phyloP scores from a whole-genome alignment of 2,113 vertebrate genomes.

The Anarhynchus alexandrinus region DNA sequence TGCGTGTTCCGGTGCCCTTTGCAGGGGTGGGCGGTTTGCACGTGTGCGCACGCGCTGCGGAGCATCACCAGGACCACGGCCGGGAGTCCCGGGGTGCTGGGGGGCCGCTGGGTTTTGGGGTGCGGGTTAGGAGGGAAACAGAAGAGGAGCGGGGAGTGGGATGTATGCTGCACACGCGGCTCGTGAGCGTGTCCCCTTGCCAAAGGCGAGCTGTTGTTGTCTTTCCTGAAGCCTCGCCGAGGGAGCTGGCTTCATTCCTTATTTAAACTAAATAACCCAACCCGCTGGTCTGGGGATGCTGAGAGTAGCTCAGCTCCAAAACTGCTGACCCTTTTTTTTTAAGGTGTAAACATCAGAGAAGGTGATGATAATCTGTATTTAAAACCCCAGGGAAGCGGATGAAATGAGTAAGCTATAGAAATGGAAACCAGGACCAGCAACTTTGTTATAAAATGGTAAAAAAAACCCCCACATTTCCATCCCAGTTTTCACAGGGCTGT shows the following conservation, averaged over 20 bases:
- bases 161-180: fast-evolving
- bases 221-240: neutral
- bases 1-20: fast-evolving
- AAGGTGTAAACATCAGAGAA: neutral
- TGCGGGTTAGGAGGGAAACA: neutral
- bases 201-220: neutral
- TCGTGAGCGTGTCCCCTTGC: neutral
- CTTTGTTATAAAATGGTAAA: neutral
- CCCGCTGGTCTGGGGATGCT: neutral
- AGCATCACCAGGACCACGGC: neutral
- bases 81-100: neutral
- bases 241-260: neutral
- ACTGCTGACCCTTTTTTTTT: neutral
- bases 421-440: neutral
- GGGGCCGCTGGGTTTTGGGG: fast-evolving
- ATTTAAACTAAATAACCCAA: neutral
- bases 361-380: neutral
- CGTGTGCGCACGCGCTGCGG: fast-evolving
- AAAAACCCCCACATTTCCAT: neutral
- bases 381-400: neutral
- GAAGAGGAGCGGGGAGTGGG: fast-evolving
- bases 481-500: neutral
- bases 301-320: neutral
- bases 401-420: neutral
- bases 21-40: neutral